Conservation (phyloP, 2,888 invertebrate genomes). For the Andrena flavipes region DNA sequence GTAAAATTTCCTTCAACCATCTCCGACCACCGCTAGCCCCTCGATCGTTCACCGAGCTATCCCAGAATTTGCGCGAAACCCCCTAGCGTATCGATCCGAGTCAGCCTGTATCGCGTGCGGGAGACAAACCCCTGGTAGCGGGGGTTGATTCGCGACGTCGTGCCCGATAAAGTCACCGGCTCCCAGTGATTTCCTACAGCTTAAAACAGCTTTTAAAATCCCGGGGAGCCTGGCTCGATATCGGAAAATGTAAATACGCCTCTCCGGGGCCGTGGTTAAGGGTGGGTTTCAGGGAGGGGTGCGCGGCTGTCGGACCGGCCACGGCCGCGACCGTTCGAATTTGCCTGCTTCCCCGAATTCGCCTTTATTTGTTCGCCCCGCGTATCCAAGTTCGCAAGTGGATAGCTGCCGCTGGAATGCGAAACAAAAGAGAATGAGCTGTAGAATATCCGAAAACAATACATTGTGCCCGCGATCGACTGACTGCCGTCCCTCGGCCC, state of each 20-base stretch:
- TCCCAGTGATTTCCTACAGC: constrained; percentile 46
- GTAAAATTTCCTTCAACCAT: no score
- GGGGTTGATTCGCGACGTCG: constrained; percentile 44
- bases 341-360: constrained; percentile 28
- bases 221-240: constrained; percentile 44
- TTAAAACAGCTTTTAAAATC: constrained; percentile 65
- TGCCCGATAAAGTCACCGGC: constrained; percentile 52
- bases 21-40: no score
- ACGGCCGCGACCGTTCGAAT: no score
- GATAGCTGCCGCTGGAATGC: constrained; percentile 61
- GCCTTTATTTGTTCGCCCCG: constrained; percentile 51
- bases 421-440: constrained; percentile 74
- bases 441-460: constrained; percentile 80
- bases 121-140: not conserved
- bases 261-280: not conserved
- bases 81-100: constrained; percentile 1
- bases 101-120: constrained; percentile 2
- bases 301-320: not conserved
- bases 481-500: constrained; percentile 21
- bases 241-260: constrained; percentile 59
- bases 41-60: not conserved
- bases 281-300: not conserved
- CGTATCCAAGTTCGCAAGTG: constrained; percentile 53
- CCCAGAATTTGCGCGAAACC: not conserved
- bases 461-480: constrained; percentile 72